phyloP scores from a whole-genome alignment of 2,797 vertebrate species.

The Sebastes umbrosus region DNA sequence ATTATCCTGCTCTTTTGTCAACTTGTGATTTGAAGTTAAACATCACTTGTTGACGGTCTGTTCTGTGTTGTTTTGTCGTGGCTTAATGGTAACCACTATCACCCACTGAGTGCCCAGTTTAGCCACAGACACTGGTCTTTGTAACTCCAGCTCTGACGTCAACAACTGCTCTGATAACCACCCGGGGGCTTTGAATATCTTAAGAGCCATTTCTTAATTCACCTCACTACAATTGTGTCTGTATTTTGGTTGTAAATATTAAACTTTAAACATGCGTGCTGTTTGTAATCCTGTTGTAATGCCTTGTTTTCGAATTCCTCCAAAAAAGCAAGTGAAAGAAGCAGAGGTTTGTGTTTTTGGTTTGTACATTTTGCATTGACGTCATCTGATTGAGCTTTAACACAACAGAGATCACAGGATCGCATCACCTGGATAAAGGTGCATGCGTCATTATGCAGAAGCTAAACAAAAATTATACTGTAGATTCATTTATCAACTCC shows the following conservation, averaged over 20 bases:
- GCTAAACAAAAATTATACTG: constrained; percentile 52
- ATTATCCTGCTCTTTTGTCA: constrained; percentile 62
- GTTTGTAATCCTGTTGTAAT: constrained; percentile 27
- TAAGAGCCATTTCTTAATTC: constrained; percentile 37
- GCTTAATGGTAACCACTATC: constrained; percentile 45
- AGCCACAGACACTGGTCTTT: constrained; percentile 57
- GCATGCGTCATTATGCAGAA: constrained; percentile 44
- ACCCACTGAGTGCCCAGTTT: constrained; percentile 48
- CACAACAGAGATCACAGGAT: constrained; percentile 36
- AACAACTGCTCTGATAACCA: constrained; percentile 55
- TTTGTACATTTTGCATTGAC: constrained; percentile 29
- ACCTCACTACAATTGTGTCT: background rate
- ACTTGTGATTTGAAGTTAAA: constrained; percentile 66
- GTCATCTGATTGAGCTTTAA: constrained; percentile 38
- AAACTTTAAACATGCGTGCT: constrained; percentile 17
- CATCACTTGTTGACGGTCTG: constrained; percentile 60
- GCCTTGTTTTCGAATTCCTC: constrained; percentile 7
- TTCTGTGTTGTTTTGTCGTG: constrained; percentile 48
- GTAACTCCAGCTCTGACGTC: constrained; percentile 46
- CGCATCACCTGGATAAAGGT: constrained; percentile 24
- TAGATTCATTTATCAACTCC: background rate
- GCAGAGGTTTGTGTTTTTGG: constrained; percentile 25
- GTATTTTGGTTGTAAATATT: constrained; percentile 31
- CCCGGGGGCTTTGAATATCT: constrained; percentile 53
- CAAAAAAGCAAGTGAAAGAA: constrained; percentile 21